These are phyloP conservation scores for Ceratothoa steindachneri DNA, from an alignment of 2,888 invertebrate species.

Conservation along the genomic window DNA sequence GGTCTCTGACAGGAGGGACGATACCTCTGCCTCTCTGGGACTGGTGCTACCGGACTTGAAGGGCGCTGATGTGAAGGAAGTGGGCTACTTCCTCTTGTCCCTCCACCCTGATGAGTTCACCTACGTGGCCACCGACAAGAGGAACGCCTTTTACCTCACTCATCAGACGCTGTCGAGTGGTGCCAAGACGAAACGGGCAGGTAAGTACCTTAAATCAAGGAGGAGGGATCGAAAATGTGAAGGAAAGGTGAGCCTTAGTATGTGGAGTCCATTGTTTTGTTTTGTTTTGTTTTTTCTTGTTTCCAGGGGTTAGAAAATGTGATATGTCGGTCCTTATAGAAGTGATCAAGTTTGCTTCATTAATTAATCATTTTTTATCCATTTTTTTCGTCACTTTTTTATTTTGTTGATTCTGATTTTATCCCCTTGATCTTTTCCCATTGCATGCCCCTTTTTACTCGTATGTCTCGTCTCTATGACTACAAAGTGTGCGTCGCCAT, in stretches of 20 bases:
- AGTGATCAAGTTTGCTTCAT: no score
- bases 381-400: no score
- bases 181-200: neutral
- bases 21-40: neutral
- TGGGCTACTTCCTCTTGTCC: neutral
- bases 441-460: no score
- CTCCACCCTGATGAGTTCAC: neutral
- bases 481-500: no score
- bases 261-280: neutral
- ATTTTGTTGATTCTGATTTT: no score
- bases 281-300: neutral
- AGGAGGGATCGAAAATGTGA: no score
- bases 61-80: neutral
- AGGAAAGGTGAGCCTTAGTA: no score
- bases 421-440: no score
- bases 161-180: neutral
- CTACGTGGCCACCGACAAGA: neutral
- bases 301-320: no score
- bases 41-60: neutral
- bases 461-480: no score
- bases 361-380: no score
- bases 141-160: neutral
- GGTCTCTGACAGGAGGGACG: neutral
- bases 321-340: no score
- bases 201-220: neutral